Evolutionary conservation across 2,797 vertebrate species (phyloP).

Genomic region (Hybognathus amarus): DNA sequence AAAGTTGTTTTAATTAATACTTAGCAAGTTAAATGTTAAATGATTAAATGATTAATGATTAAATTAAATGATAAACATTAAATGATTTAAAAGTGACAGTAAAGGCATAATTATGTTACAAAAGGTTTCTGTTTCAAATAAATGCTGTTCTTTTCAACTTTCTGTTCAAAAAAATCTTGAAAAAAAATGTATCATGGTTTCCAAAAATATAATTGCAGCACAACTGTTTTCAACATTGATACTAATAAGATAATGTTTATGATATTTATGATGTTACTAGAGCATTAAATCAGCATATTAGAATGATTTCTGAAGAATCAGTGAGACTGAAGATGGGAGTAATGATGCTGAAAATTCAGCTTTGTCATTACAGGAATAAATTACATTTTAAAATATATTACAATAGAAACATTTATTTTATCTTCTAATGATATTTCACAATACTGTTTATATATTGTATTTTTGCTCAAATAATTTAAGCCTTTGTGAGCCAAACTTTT

Average conservation of each 20-base stretch:
- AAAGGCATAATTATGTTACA: neutral
- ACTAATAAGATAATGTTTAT: neutral
- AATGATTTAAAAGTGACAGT: neutral
- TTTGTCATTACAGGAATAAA: neutral
- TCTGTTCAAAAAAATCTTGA: neutral
- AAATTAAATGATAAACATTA: no score
- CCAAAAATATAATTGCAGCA: neutral
- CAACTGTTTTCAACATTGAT: neutral
- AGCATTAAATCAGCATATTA: neutral
- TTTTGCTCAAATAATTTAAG: neutral
- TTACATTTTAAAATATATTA: no score
- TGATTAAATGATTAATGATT: no score
- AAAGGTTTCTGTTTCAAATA: neutral
- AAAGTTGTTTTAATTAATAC: neutral
- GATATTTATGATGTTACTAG: neutral
- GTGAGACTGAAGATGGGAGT: neutral
- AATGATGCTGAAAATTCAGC: neutral
- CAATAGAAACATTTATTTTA: no score
- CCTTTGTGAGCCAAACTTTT: neutral
- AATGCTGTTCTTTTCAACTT: neutral
- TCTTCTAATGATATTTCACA: neutral
- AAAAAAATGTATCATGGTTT: neutral
- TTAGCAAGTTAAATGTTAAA: no score
- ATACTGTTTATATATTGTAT: neutral
- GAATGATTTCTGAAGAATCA: neutral